Conservation (phyloP, 2,113 vertebrate genomes). For the Lepus americanus region DNA sequence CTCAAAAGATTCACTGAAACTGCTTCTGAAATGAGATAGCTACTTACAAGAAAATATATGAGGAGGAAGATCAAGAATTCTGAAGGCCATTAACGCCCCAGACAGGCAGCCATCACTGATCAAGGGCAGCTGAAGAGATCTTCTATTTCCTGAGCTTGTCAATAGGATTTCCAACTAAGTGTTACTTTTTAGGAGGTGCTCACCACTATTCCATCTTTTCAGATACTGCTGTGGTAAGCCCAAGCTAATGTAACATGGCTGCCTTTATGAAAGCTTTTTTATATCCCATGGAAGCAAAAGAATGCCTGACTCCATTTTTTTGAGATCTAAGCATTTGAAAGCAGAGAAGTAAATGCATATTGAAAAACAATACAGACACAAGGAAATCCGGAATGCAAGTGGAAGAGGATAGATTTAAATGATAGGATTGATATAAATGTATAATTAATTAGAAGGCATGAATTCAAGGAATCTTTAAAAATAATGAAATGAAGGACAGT, state of each 20-base stretch:
- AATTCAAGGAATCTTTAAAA: conserved; percentile 35
- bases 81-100: background rate
- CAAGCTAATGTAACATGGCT: background rate
- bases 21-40: background rate
- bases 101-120: background rate
- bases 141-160: background rate
- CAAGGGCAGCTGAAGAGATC: background rate
- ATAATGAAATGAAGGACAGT: conserved; percentile 14
- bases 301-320: background rate
- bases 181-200: background rate
- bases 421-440: background rate
- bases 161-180: conserved; percentile 28
- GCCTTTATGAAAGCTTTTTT: background rate
- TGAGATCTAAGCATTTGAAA: background rate
- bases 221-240: conserved; percentile 1
- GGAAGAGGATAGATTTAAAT: background rate
- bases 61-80: background rate
- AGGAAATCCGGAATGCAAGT: background rate
- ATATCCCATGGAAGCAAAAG: background rate
- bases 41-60: background rate
- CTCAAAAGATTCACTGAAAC: background rate
- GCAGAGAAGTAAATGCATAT: background rate
- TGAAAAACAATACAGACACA: background rate
- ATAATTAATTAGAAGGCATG: conserved; percentile 36
- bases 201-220: conserved; percentile 1